Evolutionary conservation across 2,797 vertebrate species (phyloP).

Genomic region (Rhadinocentrus ornatus): DNA sequence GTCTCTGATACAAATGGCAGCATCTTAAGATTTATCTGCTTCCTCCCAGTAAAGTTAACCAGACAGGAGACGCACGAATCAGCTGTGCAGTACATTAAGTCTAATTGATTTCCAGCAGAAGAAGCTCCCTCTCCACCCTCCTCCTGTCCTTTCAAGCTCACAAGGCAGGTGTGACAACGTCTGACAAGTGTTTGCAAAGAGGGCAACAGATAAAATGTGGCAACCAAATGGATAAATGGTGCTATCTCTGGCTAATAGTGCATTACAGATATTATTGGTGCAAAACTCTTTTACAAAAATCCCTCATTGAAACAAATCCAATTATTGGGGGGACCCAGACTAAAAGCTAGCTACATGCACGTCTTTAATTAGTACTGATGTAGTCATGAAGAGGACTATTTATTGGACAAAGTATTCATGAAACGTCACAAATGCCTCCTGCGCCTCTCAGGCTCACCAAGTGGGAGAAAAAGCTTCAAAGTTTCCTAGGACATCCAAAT

Average conservation of each 20-base stretch:
- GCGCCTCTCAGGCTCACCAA: constrained; percentile 49
- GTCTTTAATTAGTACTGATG: constrained; percentile 48
- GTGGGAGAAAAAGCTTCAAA: constrained; percentile 74
- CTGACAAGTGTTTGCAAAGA: constrained; percentile 50
- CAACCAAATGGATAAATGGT: constrained; percentile 48
- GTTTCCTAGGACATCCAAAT: constrained; percentile 80
- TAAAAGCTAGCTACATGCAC: not conserved
- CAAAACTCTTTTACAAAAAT: constrained; percentile 4
- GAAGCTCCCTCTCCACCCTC: constrained; percentile 19
- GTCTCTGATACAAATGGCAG: not conserved
- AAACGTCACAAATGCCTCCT: constrained; percentile 60
- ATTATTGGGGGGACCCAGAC: not conserved
- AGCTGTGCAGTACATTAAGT: not conserved
- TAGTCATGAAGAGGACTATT: constrained; percentile 61
- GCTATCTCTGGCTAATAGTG: constrained; percentile 14
- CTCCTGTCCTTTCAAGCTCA: constrained; percentile 41
- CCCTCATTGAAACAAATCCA: not conserved
- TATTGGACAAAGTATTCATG: constrained; percentile 65
- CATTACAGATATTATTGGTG: constrained; percentile 10
- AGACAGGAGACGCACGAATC: constrained; percentile 1
- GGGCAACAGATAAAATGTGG: constrained; percentile 38
- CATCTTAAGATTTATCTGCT: not conserved
- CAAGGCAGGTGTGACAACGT: constrained; percentile 55
- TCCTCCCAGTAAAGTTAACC: not conserved
- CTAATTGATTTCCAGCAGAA: constrained; percentile 45